These are phyloP conservation scores for Monodelphis domestica DNA, from an alignment of 2,797 vertebrate species.

Conservation along the genomic window DNA sequence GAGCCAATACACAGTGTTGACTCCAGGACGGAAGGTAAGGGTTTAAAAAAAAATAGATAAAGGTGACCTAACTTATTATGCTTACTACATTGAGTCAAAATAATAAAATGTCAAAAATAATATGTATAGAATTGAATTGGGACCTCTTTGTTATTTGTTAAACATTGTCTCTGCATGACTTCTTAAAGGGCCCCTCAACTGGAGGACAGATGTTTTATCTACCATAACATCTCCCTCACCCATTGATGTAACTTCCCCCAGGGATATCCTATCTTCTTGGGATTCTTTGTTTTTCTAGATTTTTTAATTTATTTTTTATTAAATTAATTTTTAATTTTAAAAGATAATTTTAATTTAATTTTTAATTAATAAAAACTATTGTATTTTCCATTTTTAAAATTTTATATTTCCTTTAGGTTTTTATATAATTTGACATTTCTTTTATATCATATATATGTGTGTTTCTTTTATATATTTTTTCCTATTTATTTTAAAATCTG, in stretches of 20 bases:
- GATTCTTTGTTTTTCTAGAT: constrained; percentile 16
- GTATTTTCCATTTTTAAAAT: no score
- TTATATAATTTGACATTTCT: no score
- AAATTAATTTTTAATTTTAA: no score
- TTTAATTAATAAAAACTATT: no score
- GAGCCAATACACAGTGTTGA: no score
- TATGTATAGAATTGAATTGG: not conserved
- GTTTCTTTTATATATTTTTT: not conserved
- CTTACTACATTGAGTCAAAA: not conserved
- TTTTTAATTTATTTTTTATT: no score
- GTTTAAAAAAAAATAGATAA: no score
- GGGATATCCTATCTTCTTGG: not conserved
- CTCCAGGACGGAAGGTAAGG: no score
- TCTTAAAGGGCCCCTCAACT: not conserved
- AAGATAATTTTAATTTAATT: no score
- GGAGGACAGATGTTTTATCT: not conserved
- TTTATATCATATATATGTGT: not conserved
- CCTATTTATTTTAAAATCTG: constrained; percentile 13
- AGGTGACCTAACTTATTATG: not conserved
- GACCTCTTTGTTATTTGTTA: not conserved
- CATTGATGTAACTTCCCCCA: constrained; percentile 16
- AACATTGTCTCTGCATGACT: not conserved
- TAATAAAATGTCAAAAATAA: not conserved
- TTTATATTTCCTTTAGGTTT: no score
- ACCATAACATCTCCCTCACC: not conserved